Base-by-base conservation (phyloP, 2,888 invertebrate genomes). In the Drosophila prolongata region DNA sequence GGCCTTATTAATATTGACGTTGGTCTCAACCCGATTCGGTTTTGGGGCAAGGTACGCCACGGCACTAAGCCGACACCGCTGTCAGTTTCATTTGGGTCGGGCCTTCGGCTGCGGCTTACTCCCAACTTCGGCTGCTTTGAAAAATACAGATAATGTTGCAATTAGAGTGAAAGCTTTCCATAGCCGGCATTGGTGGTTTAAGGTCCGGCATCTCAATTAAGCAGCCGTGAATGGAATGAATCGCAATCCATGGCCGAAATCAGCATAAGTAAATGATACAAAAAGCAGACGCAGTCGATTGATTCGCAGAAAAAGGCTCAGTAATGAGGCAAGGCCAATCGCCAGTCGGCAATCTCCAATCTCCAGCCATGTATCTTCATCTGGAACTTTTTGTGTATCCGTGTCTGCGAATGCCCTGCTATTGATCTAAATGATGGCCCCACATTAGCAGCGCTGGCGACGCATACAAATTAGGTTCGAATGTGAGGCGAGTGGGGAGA, bases 141-240 rank as follows among this genome's bases (percentile, higher is more conserved):
- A 70, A 68, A 68, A 77, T 62, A 55, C 60, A 66, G 84, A 84
- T 81, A 82, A 75, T 70, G 68, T 80, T 79, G 87, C 82, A 89
- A 89, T 89, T 87, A 89, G 77, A 87, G 79, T 89, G 78, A 89
- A 88, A 89, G 89, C 88, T 84, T 89, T 89, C 80, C 76, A 74
- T 66, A 78, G 34, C 55, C 64, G 56, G 59, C 53, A 66, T 61
- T 53, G 62, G 42, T 52, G 44, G 42, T 57, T 61, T 43, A 30
- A 69, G 49, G 66, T 52, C 44, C 54, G 71, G 77, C 61, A 71
- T 80, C 87, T 68, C 73, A 86, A 80, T 81, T 85, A 77, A 79
- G 55, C 60, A 50, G 44, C 50, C 44, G 46, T 62, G 68, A 37
- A 55, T 46, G 55, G 44, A 61, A 42, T 40, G 44, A 61, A 42